Evolutionary conservation across 2,113 vertebrate species (phyloP).

Genomic region (Anolis carolinensis): DNA sequence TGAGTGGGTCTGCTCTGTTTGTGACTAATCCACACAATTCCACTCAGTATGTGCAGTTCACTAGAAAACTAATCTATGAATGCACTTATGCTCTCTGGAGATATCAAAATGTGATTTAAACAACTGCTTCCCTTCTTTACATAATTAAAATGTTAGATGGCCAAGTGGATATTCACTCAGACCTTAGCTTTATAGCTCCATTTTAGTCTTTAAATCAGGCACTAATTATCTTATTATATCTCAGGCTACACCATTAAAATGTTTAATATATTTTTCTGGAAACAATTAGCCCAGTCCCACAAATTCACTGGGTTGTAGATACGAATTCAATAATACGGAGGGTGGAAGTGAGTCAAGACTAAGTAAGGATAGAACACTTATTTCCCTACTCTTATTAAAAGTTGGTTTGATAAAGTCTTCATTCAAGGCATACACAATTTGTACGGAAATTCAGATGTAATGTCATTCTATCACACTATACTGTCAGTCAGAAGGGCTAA

Average conservation of each 20-base stretch:
- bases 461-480: conserved; percentile 36
- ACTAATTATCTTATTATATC: conserved; percentile 4
- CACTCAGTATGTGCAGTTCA: background rate
- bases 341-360: background rate
- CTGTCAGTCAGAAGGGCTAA: conserved; percentile 34
- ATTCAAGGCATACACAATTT: conserved; percentile 41
- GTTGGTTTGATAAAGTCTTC: conserved; percentile 36
- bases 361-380: background rate
- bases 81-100: background rate
- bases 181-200: conserved; percentile 7
- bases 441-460: conserved; percentile 48
- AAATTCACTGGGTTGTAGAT: background rate
- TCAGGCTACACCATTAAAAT: conserved; percentile 3
- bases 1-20: too few relatives aligned
- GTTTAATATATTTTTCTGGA: conserved; percentile 10
- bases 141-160: conserved; percentile 34
- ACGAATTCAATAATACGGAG: background rate
- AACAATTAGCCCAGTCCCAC: background rate
- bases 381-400: background rate
- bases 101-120: conserved; percentile 4
- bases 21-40: too few relatives aligned
- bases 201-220: conserved; percentile 25
- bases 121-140: background rate
- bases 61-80: background rate
- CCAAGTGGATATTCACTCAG: conserved; percentile 9